Percentiles rank a stretch among this genome's conserved stretches.
Evolutionary conservation across 2,888 invertebrate genomes (phyloP).

Genomic region (Mythimna vitellina): DNA sequence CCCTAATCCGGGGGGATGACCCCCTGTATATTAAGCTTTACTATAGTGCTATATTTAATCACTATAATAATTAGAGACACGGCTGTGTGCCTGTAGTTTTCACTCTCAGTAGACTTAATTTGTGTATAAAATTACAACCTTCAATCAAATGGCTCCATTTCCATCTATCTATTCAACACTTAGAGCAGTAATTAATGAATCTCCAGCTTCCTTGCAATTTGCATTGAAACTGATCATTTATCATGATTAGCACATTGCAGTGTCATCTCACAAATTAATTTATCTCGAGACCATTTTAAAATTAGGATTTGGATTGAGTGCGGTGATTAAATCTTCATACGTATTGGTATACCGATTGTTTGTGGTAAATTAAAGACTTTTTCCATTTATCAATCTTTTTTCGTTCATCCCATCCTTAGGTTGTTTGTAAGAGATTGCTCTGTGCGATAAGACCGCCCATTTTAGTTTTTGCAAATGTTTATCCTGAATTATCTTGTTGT

Average conservation of each 20-base stretch:
- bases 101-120: background rate
- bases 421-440: no score
- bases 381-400: no score
- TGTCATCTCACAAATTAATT: conserved; percentile 20
- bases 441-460: no score
- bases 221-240: conserved; percentile 22
- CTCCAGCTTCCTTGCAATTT: conserved; percentile 26
- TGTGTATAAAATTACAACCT: conserved; percentile 6
- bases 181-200: conserved; percentile 41
- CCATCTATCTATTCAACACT: conserved; percentile 25
- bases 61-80: no score
- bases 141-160: background rate
- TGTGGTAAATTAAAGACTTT: no score
- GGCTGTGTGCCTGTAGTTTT: no score
- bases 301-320: background rate
- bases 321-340: background rate
- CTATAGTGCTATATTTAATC: no score
- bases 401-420: no score
- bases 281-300: conserved; percentile 5
- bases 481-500: no score
- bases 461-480: no score
- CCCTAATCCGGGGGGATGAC: no score
- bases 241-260: conserved; percentile 35
- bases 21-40: no score
- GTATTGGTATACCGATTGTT: background rate